Percentiles rank a stretch among this genome's conserved stretches.
These are phyloP conservation scores for Pocillopora grandis DNA, from an alignment of 92 coral and sea anemone genomes.

Conservation along the genomic window DNA sequence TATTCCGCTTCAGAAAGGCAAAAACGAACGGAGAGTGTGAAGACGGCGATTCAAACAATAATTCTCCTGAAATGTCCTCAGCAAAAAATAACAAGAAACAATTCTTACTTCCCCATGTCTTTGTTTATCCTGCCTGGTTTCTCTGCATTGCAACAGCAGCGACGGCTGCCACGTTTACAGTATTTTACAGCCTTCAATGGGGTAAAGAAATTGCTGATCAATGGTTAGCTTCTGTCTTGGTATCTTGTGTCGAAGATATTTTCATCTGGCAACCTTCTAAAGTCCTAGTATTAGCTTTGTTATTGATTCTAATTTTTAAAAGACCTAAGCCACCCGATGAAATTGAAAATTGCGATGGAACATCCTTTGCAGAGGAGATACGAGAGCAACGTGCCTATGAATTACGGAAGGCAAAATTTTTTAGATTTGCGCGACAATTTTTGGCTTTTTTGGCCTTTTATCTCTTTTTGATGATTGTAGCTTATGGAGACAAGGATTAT, in stretches of 20 bases:
- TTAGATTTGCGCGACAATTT: slow-evolving; percentile 15
- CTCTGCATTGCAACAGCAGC: slow-evolving; percentile 60
- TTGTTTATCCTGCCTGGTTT: slow-evolving; percentile 71
- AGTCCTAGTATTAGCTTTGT: slow-evolving; percentile 67
- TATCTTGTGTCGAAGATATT: slow-evolving; percentile 77
- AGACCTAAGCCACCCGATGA: slow-evolving; percentile 43
- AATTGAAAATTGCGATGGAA: not conserved
- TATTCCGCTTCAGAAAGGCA: slow-evolving; percentile 63
- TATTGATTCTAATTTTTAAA: slow-evolving; percentile 65
- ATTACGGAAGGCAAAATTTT: slow-evolving; percentile 22
- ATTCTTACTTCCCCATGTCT: slow-evolving; percentile 29
- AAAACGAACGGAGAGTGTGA: slow-evolving; percentile 14
- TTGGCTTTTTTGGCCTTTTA: slow-evolving; percentile 27
- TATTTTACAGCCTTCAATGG: slow-evolving; percentile 89
- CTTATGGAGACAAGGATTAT: slow-evolving; percentile 28
- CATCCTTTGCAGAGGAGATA: slow-evolving; percentile 32
- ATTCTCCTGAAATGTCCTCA: not conserved
- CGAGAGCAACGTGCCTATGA: slow-evolving; percentile 27
- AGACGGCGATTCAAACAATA: not conserved
- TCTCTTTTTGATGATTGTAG: slow-evolving; percentile 15
- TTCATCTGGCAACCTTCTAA: slow-evolving; percentile 74
- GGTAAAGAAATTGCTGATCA: slow-evolving; percentile 75
- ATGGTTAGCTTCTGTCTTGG: slow-evolving; percentile 79
- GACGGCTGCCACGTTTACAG: slow-evolving; percentile 66
- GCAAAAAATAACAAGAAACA: not conserved